Conservation (phyloP, 2,888 invertebrate genomes). For the Lysandra bellargus region DNA sequence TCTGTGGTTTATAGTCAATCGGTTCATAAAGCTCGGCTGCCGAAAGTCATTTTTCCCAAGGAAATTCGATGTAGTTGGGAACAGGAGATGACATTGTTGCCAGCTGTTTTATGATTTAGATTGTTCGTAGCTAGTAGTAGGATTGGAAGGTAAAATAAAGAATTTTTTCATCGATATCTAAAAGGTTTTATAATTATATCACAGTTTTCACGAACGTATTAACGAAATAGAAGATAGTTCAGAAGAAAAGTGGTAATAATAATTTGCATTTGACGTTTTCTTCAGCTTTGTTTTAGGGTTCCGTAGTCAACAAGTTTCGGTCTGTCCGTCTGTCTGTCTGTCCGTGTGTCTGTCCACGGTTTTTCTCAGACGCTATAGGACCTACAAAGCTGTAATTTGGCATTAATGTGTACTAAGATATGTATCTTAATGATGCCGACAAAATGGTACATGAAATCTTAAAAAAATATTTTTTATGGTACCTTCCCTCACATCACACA, state of each 20-base stretch:
- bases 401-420: too few relatives aligned
- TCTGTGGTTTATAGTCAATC: constrained; percentile 9
- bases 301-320: too few relatives aligned
- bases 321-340: too few relatives aligned
- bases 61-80: neutral
- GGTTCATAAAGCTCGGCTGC: neutral
- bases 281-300: neutral
- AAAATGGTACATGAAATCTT: too few relatives aligned
- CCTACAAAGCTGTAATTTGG: too few relatives aligned
- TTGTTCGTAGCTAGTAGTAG: neutral
- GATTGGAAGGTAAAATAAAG: neutral
- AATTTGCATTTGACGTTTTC: too few relatives aligned
- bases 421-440: too few relatives aligned
- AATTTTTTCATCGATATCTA: neutral
- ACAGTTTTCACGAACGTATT: neutral
- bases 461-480: too few relatives aligned
- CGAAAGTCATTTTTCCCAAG: neutral
- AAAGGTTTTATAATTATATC: neutral
- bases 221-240: neutral
- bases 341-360: too few relatives aligned
- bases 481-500: too few relatives aligned
- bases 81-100: neutral
- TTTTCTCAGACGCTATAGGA: too few relatives aligned
- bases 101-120: neutral
- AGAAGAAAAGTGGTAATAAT: neutral